phyloP scores from a whole-genome alignment of 2,113 vertebrate genomes.

The Acrocephalus kingi region DNA sequence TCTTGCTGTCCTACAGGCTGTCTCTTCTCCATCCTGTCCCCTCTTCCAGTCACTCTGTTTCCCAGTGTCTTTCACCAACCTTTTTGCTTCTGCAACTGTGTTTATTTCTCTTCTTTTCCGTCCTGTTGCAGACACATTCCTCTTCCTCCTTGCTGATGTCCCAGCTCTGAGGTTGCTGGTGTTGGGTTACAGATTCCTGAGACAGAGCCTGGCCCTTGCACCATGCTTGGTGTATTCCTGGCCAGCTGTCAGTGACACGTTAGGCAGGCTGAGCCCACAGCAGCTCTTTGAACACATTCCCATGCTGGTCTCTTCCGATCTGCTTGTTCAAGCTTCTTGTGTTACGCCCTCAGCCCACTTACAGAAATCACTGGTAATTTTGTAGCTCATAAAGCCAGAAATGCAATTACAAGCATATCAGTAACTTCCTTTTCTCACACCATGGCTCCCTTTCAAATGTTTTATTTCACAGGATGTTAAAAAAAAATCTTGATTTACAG shows the following conservation, averaged over 20 bases:
- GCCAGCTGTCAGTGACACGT: neutral
- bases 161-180: neutral
- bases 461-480: neutral
- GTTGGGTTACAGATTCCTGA: slow-evolving; percentile 24
- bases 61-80: neutral
- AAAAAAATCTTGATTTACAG: neutral
- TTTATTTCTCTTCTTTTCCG: neutral
- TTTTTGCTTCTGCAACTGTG: neutral
- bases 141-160: neutral
- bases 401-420: neutral
- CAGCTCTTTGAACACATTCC: neutral
- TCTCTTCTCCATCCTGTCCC: neutral
- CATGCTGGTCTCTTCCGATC: neutral
- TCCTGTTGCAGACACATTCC: neutral
- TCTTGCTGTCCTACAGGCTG: neutral
- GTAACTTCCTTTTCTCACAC: neutral
- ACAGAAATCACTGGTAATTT: neutral
- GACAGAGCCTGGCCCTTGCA: neutral
- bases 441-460: neutral
- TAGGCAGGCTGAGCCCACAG: neutral
- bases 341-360: neutral
- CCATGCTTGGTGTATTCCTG: neutral
- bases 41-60: neutral
- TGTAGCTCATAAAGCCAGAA: neutral
- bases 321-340: neutral